phyloP scores from a whole-genome alignment of 1,140 invertebrate species.

The Drosophila rhopaloa region DNA sequence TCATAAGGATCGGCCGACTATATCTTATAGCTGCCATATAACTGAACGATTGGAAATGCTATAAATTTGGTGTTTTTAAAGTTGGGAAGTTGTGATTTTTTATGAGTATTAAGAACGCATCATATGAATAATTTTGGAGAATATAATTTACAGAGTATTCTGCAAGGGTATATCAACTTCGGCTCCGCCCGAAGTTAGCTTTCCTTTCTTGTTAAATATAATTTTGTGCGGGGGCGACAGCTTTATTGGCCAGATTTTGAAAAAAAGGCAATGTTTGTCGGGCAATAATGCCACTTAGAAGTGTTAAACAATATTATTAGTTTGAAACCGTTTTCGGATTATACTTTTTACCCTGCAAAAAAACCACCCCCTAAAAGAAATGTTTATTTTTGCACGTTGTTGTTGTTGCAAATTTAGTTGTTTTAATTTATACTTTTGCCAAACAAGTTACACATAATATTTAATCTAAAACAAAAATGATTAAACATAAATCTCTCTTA shows the following conservation, averaged over 20 bases:
- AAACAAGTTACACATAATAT: conserved; percentile 1
- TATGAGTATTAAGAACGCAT: too few species aligned
- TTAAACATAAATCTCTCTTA: conserved; percentile 14
- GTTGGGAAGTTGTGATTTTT: too few species aligned
- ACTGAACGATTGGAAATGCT: too few species aligned
- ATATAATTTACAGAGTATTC: too few species aligned
- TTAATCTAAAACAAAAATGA: conserved; percentile 18
- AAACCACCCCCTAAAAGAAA: not conserved
- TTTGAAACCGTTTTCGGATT: conserved; percentile 5
- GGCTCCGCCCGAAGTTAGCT: too few species aligned
- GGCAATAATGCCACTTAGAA: not conserved
- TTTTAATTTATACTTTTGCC: conserved; percentile 4
- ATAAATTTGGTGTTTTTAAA: too few species aligned
- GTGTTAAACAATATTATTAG: conserved; percentile 1
- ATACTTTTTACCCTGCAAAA: not conserved
- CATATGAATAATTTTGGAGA: too few species aligned
- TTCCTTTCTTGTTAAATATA: too few species aligned
- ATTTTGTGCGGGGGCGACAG: not conserved
- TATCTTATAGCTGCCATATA: too few species aligned
- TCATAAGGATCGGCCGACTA: too few species aligned
- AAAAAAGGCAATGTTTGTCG: not conserved
- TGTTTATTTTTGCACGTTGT: conserved; percentile 71
- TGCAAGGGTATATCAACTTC: too few species aligned
- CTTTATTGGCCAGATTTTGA: conserved; percentile 2
- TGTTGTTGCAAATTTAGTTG: conserved; percentile 59